These are phyloP conservation scores for Pempheris klunzingeri DNA, from an alignment of 2,797 vertebrate genomes.

Conservation along the genomic window DNA sequence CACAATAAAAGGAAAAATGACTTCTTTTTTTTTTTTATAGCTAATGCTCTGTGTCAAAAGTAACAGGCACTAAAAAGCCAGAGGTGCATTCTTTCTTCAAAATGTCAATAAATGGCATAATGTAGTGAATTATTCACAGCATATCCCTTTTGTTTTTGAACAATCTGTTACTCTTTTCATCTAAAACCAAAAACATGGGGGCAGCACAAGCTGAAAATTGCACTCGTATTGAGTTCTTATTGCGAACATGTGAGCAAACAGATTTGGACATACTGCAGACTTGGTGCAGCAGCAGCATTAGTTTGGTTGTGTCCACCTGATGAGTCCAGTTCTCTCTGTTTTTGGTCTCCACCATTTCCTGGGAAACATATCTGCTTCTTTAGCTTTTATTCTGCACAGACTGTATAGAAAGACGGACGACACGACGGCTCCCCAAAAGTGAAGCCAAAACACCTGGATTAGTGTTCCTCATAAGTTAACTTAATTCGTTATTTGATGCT, in stretches of 20 bases:
- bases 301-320: not conserved
- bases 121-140: slow-evolving; percentile 14
- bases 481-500: too few species aligned
- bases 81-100: slow-evolving; percentile 3
- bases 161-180: slow-evolving; percentile 5
- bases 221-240: not conserved
- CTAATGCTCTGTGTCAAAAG: slow-evolving; percentile 40
- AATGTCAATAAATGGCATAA: not conserved
- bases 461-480: too few species aligned
- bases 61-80: slow-evolving; percentile 18
- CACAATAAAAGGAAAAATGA: slow-evolving; percentile 56
- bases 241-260: not conserved
- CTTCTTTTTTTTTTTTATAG: slow-evolving; percentile 43
- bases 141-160: not conserved
- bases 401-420: too few species aligned
- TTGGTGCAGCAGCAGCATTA: not conserved
- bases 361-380: too few species aligned
- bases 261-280: not conserved
- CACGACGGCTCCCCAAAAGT: too few species aligned
- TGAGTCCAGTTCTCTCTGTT: not conserved
- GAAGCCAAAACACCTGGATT: too few species aligned
- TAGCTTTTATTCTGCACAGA: too few species aligned
- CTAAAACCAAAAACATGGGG: slow-evolving; percentile 13
- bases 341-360: not conserved
- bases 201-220: slow-evolving; percentile 24